Base-by-base conservation (phyloP, 37 sponge, comb jelly and placozoan genomes). In the Axinella damicornis region DNA sequence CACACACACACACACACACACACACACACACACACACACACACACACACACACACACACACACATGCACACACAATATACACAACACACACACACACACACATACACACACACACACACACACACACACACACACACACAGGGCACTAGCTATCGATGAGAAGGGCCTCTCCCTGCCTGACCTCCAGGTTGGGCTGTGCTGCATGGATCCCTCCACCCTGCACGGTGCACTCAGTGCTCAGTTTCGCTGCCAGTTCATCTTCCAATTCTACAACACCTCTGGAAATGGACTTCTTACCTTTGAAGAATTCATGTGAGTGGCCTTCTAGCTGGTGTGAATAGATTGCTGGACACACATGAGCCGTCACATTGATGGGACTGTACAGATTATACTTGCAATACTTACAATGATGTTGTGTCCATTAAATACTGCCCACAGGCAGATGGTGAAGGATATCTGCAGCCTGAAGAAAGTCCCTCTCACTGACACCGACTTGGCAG, bases 241-340 rank as follows among this genome's bases (percentile, higher is more conserved):
- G 75, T 79, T 94, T 65, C 87, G 98, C 40, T 91, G 95, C 38
- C 91, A 92, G 54, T 82, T 88, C 73, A 97, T 97, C 39, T 97
- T 93, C 71, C 18, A 90, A 30, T 97, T 85, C 57, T 97, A 97
- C 86, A 92, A 86, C 71, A 80, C 64, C 27, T 80, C 72, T 22
- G 72, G 79, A 37, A 74, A 66, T 39, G 89, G 83, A 0, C 46
- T n/a, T 4, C 73, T 97, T 57, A 73, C 57, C 39, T 90, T 63
- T 39, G 21, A 33, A 0, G 93, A 97, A 31, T 92, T 97, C 37
- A 84, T 77, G 97, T 93, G 38, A 68, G 83, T 22, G 9, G 9
- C 46, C 4, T 4, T 46, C 46, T 27, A 34, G 69, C 66, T 52
- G 30, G 56, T 75, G 57, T 75, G 33, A 16, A 20, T 18, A 21